Evolutionary conservation across 2,888 invertebrate genomes (phyloP).

Genomic region (Hyposoter didymator): DNA sequence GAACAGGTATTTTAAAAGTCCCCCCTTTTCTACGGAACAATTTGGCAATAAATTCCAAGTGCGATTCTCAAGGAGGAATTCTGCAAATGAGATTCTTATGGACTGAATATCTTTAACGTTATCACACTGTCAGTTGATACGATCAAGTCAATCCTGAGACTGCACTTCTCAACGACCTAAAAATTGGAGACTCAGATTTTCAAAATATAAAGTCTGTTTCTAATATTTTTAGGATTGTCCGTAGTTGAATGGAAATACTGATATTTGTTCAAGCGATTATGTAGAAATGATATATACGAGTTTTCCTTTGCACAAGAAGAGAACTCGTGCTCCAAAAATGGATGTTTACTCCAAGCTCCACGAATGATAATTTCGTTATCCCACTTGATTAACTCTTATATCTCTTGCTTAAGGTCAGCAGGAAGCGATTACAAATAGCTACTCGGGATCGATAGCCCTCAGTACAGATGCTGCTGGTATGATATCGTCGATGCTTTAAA

Average conservation of each 20-base stretch:
- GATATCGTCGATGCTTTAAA: neutral
- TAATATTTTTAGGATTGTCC: slow-evolving; percentile 31
- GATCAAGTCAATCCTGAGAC: slow-evolving; percentile 46
- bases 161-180: slow-evolving; percentile 43
- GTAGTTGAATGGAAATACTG: slow-evolving; percentile 69
- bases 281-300: slow-evolving; percentile 65
- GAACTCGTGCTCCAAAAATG: slow-evolving; percentile 21
- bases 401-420: slow-evolving; percentile 30
- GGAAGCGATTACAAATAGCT: neutral
- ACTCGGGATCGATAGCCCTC: neutral
- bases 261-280: slow-evolving; percentile 70
- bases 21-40: neutral
- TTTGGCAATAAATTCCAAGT: neutral
- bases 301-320: slow-evolving; percentile 11
- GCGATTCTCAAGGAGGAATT: neutral
- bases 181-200: slow-evolving; percentile 22
- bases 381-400: slow-evolving; percentile 37
- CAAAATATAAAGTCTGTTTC: neutral
- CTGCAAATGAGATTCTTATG: neutral
- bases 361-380: slow-evolving; percentile 26
- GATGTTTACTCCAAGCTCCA: slow-evolving; percentile 41
- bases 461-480: neutral
- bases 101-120: neutral
- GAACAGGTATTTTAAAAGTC: neutral
- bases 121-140: slow-evolving; percentile 52